phyloP scores from a whole-genome alignment of 2,113 vertebrate species.

The Passerina amoena region DNA sequence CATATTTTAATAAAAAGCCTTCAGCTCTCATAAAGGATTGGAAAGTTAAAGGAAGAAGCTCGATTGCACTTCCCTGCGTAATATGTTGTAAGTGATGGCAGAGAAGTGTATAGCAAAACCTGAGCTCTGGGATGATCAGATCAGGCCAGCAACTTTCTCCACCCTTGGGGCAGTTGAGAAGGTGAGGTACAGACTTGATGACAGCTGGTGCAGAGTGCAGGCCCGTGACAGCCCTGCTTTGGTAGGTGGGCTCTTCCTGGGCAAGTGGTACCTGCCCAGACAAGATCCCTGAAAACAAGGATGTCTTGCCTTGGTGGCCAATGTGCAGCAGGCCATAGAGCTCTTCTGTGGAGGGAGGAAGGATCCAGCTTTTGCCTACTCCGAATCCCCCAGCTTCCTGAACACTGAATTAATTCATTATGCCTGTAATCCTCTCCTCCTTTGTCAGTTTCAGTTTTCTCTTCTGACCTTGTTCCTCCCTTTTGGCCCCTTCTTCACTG shows the following conservation, averaged over 20 bases:
- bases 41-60: neutral
- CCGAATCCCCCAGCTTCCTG: neutral
- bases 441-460: neutral
- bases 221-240: rapidly evolving
- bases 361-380: neutral
- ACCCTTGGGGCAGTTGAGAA: neutral
- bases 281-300: neutral
- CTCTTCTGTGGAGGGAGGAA: neutral
- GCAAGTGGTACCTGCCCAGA: neutral
- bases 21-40: neutral
- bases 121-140: neutral
- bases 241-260: neutral
- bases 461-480: neutral
- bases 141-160: neutral
- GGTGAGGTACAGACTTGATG: neutral
- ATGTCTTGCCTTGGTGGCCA: neutral
- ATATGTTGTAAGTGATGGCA: neutral
- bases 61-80: neutral
- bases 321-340: neutral
- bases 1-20: neutral
- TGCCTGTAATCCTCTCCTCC: neutral
- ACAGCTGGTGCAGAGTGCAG: rapidly evolving
- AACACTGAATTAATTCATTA: neutral
- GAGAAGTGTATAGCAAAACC: neutral
- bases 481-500: neutral